Evolutionary conservation across 2,113 vertebrate genomes (phyloP), one percentile per base, ranked within the genome.

Genomic region (Origma solitaria): DNA sequence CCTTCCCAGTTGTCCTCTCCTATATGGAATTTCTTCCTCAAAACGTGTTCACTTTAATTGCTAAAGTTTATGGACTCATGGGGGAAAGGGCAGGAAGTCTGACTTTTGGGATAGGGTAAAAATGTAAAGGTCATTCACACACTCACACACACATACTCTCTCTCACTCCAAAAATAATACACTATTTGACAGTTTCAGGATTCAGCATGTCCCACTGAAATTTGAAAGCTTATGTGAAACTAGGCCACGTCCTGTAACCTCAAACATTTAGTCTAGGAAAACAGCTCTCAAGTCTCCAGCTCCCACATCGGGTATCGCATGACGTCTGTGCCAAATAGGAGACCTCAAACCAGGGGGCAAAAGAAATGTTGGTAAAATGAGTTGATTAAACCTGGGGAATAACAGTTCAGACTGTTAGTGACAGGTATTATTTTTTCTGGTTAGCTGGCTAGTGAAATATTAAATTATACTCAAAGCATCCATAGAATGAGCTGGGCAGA

Each of bases 251-350:
- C 96, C 95, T 96, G 93, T 95, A 97, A 97, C 94, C 95, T 97
- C 96, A 97, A 95, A 97, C 94, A 94, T 96, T 97, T 96, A 96
- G 93, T 96, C 97, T 98, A 95, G 93, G 88, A 97, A 97, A 97
- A 97, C 89, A 96, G 88, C 77, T 88, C 96, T 95, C 85, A 51
- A 77, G 91, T 95, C 96, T 96, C 96, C 86, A 96, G 90, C 95
- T 97, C 96, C 96, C 96, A 95, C 72, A 9, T 91, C 71, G 79
- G 81, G 93, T 97, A 97, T 97, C 95, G 19, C 93, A 95, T 97
- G 96, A 97, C 95, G 72, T 97, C 96, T 97, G 91, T 95, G 93
- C 96, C 96, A 96, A 96, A 96, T 5, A 93, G 75, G 58, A 94
- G 92, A 96, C 92, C 90, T 93, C 90, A 82, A 76, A 96, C 80